Conservation (phyloP, 2,888 invertebrate species). For the Toxonevra muliebris region DNA sequence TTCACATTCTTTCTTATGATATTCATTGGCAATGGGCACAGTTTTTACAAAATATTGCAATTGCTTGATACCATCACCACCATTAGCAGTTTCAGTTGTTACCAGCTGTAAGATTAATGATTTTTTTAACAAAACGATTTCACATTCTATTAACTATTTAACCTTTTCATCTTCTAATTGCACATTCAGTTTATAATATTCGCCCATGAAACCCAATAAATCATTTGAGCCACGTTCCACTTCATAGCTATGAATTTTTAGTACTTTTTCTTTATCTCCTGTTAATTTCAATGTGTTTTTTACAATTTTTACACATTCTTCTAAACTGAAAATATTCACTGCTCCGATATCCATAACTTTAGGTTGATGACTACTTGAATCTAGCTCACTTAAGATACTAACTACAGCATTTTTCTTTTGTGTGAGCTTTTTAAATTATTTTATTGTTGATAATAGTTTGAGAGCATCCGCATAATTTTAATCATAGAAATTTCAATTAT, state of each 20-base stretch:
- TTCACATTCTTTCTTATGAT: constrained; percentile 50
- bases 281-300: constrained; percentile 42
- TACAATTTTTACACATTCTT: constrained; percentile 50
- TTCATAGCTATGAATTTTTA: constrained; percentile 40
- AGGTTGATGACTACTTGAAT: neutral
- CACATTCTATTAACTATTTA: neutral
- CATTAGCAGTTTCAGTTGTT: no score
- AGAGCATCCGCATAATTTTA: no score
- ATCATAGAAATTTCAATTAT: neutral
- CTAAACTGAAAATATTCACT: constrained; percentile 42
- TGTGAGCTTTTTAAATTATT: no score
- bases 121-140: neutral
- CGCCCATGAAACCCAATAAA: constrained; percentile 59
- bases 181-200: constrained; percentile 54
- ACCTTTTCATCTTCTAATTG: constrained; percentile 23
- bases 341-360: neutral
- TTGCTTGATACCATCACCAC: neutral
- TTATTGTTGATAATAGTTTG: no score
- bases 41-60: constrained; percentile 55
- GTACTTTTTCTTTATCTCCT: constrained; percentile 28
- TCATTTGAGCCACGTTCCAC: constrained; percentile 47
- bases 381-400: no score
- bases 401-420: no score
- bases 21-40: constrained; percentile 51
- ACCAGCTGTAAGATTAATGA: no score